Percentiles rank a stretch among this genome's conserved stretches.
Evolutionary conservation across 2,797 vertebrate genomes (phyloP).

Genomic region (Gymnopithys bicolor): DNA sequence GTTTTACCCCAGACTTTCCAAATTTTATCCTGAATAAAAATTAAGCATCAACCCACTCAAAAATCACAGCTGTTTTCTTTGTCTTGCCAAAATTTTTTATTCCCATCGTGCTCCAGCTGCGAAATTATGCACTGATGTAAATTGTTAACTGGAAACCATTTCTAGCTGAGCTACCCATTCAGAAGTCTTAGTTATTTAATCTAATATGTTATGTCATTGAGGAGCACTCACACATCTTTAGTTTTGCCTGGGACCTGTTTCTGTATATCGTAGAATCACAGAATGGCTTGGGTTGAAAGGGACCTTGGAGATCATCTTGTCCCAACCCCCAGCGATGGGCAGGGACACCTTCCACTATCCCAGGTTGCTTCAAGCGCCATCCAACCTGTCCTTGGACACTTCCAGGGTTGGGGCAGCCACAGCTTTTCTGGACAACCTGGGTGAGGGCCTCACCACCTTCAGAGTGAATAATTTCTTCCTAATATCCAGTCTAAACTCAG

Average conservation of each 20-base stretch:
- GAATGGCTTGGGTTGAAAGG: not conserved
- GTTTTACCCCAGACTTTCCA: constrained; percentile 25
- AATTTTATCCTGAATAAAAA: constrained; percentile 22
- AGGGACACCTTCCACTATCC: not conserved
- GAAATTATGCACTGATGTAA: not conserved
- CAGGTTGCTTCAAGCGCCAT: not conserved
- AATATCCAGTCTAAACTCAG: not conserved
- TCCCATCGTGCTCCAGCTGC: not conserved
- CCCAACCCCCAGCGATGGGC: accelerated
- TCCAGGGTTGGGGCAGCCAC: not conserved
- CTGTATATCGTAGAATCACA: not conserved
- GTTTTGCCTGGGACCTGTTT: not conserved
- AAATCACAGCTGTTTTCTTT: constrained; percentile 52
- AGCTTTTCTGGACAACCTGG: not conserved
- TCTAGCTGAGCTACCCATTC: not conserved
- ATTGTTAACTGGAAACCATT: not conserved
- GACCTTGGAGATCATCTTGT: not conserved
- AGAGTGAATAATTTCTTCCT: not conserved
- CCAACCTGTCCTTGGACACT: not conserved
- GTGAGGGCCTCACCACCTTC: not conserved
- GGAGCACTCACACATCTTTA: not conserved
- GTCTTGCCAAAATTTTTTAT: constrained; percentile 33
- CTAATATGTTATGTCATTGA: not conserved
- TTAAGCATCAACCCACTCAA: constrained; percentile 3
- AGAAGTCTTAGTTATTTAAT: not conserved